A percentile compares a stretch with the other conserved stretches of the same genome.
Evolutionary conservation across 2,888 invertebrate species (phyloP).

Genomic region (Chrysolina haemoptera): DNA sequence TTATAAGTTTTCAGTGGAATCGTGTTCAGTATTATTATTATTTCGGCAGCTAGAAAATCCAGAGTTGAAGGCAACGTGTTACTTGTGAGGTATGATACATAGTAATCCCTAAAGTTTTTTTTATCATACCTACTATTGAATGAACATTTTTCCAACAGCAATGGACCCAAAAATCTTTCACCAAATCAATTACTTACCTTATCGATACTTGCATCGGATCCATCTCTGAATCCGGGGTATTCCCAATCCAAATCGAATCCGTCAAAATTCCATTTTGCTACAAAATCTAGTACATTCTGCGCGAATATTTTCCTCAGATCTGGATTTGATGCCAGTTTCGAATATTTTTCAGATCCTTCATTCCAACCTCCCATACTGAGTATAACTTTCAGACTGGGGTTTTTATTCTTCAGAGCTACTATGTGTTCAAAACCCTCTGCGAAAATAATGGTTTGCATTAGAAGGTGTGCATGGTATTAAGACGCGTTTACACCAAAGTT

Average conservation of each 20-base stretch:
- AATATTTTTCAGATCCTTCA: slow-evolving; percentile 69
- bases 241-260: slow-evolving; percentile 91
- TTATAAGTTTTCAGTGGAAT: too few relatives aligned
- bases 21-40: too few relatives aligned
- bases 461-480: too few relatives aligned
- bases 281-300: slow-evolving; percentile 40
- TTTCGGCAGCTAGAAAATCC: too few relatives aligned
- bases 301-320: slow-evolving; percentile 33
- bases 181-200: slow-evolving; percentile 42
- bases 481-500: too few relatives aligned
- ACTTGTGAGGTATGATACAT: too few relatives aligned
- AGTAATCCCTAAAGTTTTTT: too few relatives aligned
- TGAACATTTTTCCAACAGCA: too few relatives aligned
- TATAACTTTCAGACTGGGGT: slow-evolving; percentile 73
- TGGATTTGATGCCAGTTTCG: slow-evolving; percentile 70
- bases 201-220: slow-evolving; percentile 47
- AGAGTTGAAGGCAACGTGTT: too few relatives aligned
- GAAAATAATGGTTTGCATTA: background rate
- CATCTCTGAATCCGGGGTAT: slow-evolving; percentile 76
- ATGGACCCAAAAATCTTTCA: too few relatives aligned
- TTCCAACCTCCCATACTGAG: slow-evolving; percentile 81
- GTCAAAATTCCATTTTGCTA: slow-evolving; percentile 77
- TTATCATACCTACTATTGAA: too few relatives aligned
- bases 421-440: slow-evolving; percentile 40
- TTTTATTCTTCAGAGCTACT: slow-evolving; percentile 69